Percentiles rank a stretch among this genome's conserved stretches.
Evolutionary conservation across 23 tunicate genomes (phyloP).

Genomic region (Styela clava): DNA sequence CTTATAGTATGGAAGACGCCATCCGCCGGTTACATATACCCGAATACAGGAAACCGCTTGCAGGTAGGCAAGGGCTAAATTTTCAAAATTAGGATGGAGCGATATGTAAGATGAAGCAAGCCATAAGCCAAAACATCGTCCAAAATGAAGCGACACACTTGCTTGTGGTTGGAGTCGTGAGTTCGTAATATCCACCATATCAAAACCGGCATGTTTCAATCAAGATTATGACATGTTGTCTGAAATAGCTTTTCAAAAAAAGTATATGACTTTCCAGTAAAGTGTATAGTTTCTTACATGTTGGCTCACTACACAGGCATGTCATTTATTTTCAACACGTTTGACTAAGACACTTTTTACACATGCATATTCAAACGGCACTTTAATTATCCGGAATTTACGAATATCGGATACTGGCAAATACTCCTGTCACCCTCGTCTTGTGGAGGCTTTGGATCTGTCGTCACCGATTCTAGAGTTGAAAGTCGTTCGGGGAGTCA

Average conservation of each 20-base stretch:
- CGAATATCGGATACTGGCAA: slow-evolving; percentile 46
- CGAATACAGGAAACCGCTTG: slow-evolving; percentile 34
- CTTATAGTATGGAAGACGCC: slow-evolving; percentile 57
- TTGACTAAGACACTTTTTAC: no score
- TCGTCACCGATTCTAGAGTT: neutral
- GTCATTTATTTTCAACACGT: no score
- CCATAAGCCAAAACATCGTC: neutral
- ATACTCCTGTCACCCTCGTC: slow-evolving; percentile 38
- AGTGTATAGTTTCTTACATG: no score
- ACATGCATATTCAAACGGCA: slow-evolving; percentile 55
- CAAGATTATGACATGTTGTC: no score
- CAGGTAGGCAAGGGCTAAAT: slow-evolving; percentile 11
- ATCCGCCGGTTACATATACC: slow-evolving; percentile 41
- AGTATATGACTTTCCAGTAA: no score
- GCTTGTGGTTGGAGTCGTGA: no score
- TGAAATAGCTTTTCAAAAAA: no score
- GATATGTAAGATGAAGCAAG: neutral
- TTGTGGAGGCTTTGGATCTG: neutral
- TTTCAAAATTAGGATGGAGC: neutral
- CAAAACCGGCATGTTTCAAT: no score
- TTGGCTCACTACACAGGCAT: no score
- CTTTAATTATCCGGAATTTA: slow-evolving; percentile 35
- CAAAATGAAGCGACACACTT: no score
- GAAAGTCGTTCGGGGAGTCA: slow-evolving; percentile 21
- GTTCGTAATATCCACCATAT: no score